Evolutionary conservation across 2,888 invertebrate species (phyloP).

Genomic region (Spicauda simplicius): DNA sequence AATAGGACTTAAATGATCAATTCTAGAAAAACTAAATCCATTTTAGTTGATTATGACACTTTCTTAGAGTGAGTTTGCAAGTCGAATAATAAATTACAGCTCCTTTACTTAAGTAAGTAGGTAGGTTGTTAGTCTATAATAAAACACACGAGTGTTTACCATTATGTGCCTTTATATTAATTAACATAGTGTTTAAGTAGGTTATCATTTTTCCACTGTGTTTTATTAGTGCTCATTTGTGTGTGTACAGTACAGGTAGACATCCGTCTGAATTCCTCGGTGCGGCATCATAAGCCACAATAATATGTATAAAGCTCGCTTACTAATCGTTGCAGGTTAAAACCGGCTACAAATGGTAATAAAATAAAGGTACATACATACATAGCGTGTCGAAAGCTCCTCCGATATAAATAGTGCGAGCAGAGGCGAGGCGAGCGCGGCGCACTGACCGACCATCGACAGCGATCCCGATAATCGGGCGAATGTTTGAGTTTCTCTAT

Average conservation of each 20-base stretch:
- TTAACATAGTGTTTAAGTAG: background rate
- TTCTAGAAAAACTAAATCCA: too few species aligned
- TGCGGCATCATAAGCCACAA: slow-evolving; percentile 66
- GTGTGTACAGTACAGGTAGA: slow-evolving; percentile 33
- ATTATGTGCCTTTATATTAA: background rate
- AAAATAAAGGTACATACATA: slow-evolving; percentile 78
- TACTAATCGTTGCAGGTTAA: slow-evolving; percentile 77
- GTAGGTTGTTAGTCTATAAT: too few species aligned
- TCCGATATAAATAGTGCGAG: slow-evolving; percentile 82
- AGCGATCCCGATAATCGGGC: slow-evolving; percentile 80
- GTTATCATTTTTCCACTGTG: background rate
- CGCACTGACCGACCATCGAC: slow-evolving; percentile 82
- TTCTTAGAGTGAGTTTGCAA: too few species aligned
- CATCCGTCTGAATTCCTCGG: slow-evolving; percentile 44
- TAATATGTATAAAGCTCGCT: slow-evolving; percentile 67
- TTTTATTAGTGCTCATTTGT: background rate
- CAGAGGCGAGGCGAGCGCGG: slow-evolving; percentile 64
- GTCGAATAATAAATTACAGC: background rate
- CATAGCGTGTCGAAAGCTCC: slow-evolving; percentile 78
- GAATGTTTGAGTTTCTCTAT: slow-evolving; percentile 81
- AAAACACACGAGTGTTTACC: too few species aligned
- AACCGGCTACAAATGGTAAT: slow-evolving; percentile 83
- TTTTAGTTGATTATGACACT: too few species aligned
- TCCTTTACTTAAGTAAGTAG: background rate
- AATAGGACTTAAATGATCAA: slow-evolving; percentile 8